phyloP scores from a whole-genome alignment of 2,797 vertebrate species.

The Danio jaintianensis region DNA sequence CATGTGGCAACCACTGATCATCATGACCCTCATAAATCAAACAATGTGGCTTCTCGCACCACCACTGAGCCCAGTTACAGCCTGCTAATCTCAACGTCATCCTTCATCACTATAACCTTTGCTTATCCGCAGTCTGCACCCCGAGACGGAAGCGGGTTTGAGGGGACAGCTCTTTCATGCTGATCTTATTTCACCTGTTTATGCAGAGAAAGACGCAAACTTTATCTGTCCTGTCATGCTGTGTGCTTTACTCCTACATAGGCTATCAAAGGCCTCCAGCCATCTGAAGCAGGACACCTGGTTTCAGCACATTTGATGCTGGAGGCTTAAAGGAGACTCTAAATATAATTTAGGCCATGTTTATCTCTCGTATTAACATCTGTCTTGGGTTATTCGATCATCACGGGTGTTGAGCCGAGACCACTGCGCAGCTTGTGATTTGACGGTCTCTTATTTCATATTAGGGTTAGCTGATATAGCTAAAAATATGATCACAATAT shows the following conservation, averaged over 20 bases:
- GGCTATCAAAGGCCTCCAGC: constrained; percentile 35
- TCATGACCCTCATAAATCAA: constrained; percentile 84
- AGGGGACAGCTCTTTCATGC: constrained; percentile 64
- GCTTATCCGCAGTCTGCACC: constrained; percentile 72
- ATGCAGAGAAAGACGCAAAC: constrained; percentile 36
- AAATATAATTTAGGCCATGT: constrained; percentile 15
- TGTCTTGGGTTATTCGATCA: neutral
- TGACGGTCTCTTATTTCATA: neutral
- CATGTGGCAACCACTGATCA: constrained; percentile 78
- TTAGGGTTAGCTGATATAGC: no score
- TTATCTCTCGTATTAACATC: constrained; percentile 20
- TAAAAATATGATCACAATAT: no score
- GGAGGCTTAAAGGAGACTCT: neutral
- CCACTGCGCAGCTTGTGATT: neutral
- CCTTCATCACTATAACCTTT: constrained; percentile 84
- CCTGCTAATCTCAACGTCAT: constrained; percentile 82
- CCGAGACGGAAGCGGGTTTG: constrained; percentile 67
- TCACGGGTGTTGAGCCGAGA: neutral
- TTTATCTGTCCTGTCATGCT: constrained; percentile 11
- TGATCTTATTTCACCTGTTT: constrained; percentile 43
- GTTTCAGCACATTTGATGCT: neutral
- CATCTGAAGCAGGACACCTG: constrained; percentile 18
- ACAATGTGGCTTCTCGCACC: constrained; percentile 74
- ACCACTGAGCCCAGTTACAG: constrained; percentile 69
- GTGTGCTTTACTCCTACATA: constrained; percentile 15